These are phyloP conservation scores for Linhomoeus sp. DNA, from an alignment of 2,888 invertebrate species.

Conservation along the genomic window DNA sequence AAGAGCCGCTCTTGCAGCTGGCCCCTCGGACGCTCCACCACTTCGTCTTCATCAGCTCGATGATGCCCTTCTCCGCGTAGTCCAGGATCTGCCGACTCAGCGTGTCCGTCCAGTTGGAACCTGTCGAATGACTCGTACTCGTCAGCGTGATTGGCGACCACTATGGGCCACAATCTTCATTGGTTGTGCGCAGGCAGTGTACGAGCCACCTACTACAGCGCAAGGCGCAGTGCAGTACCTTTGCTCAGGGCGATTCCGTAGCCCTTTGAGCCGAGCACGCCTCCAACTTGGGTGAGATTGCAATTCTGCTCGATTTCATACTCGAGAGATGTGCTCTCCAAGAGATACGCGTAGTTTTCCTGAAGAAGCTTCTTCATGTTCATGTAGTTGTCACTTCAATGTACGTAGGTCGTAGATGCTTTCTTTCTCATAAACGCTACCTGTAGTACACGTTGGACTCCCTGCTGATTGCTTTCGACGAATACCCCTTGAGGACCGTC, in stretches of 20 bases:
- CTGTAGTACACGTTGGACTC: slow-evolving; percentile 19
- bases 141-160: too few relatives aligned
- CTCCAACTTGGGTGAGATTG: slow-evolving; percentile 89
- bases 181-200: too few relatives aligned
- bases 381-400: slow-evolving; percentile 52
- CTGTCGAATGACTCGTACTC: slow-evolving; percentile 31
- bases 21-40: slow-evolving; percentile 51
- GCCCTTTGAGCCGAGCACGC: slow-evolving; percentile 62
- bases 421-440: slow-evolving; percentile 43
- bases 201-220: too few relatives aligned
- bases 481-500: slow-evolving; percentile 19
- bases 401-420: too few relatives aligned
- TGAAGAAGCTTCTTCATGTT: slow-evolving; percentile 35
- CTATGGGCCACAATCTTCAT: too few relatives aligned
- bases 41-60: slow-evolving; percentile 56
- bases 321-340: slow-evolving; percentile 94
- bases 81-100: slow-evolving; percentile 82
- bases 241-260: slow-evolving; percentile 93
- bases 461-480: slow-evolving; percentile 17
- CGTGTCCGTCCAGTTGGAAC: slow-evolving; percentile 86
- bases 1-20: slow-evolving; percentile 18
- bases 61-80: slow-evolving; percentile 66
- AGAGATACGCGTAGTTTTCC: slow-evolving; percentile 85
- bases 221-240: too few relatives aligned
- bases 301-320: slow-evolving; percentile 77